Evolutionary conservation across 2,888 invertebrate genomes (phyloP).

Genomic region (Andrena hattorfiana): DNA sequence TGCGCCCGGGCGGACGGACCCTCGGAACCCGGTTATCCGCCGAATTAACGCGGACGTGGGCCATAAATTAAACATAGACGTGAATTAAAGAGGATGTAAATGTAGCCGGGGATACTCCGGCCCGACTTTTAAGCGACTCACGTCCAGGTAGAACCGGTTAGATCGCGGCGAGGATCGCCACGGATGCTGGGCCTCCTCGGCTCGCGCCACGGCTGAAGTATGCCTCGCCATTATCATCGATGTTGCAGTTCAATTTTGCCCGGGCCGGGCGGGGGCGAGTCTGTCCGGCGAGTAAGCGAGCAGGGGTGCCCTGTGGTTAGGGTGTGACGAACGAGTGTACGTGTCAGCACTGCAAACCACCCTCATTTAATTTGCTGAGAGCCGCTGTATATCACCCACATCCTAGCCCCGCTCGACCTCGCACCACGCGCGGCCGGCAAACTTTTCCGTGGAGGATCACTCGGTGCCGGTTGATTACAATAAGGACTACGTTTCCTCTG

Average conservation of each 20-base stretch:
- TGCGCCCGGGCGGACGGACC: not conserved
- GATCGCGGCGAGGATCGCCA: constrained; percentile 37
- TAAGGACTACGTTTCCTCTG: constrained; percentile 30
- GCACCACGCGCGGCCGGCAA: constrained; percentile 41
- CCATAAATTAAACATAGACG: constrained; percentile 48
- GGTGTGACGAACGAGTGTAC: constrained; percentile 77
- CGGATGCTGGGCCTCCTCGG: constrained; percentile 54
- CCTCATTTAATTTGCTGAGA: constrained; percentile 78
- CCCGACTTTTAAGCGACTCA: constrained; percentile 53
- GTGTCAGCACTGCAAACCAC: constrained; percentile 78
- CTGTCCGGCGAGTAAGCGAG: constrained; percentile 52
- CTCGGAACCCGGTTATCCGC: constrained; percentile 17
- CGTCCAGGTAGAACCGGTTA: constrained; percentile 63
- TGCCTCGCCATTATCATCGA: constrained; percentile 74
- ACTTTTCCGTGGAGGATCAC: constrained; percentile 51
- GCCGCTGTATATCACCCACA: constrained; percentile 73
- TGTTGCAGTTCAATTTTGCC: constrained; percentile 71
- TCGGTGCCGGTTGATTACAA: constrained; percentile 61
- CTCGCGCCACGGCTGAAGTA: constrained; percentile 59
- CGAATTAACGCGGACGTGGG: constrained; percentile 6
- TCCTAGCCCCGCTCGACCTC: constrained; percentile 18
- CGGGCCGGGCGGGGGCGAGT: constrained; percentile 28
- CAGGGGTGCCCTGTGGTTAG: constrained; percentile 67
- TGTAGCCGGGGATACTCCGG: constrained; percentile 4
- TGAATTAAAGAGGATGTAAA: constrained; percentile 53